Evolutionary conservation across 1,140 invertebrate genomes (phyloP), one percentile per base, ranked within the genome.

Genomic region (Proales similis): DNA sequence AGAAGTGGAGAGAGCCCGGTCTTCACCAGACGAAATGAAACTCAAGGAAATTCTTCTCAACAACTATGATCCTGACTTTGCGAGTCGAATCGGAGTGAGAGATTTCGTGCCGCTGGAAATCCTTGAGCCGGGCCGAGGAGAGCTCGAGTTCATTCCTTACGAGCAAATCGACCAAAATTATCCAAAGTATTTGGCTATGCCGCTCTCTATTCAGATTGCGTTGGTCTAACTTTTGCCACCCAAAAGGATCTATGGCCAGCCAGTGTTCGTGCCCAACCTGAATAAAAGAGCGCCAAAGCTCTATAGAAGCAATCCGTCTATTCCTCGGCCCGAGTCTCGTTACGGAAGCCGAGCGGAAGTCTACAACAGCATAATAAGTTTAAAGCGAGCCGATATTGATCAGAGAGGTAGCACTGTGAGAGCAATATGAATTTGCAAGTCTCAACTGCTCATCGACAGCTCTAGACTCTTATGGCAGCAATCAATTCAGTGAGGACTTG

Each of bases 21-120:
- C n/a, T n/a, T n/a, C 24, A 39, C 12, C 51, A 57, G 14, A 42
- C n/a, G n/a, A n/a, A 1, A 14, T 39, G 27, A 27, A 42, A 12
- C 36, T 57, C 6, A 57, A 42, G 32, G 51, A 57, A 24, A 57
- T 57, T 57, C 32, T 57, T 19, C 2, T 57, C 9, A 26, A 36
- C 9, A 57, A 57, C 20, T 57, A 57, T 42, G 51, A 57, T 57
- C 51, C 51, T 42, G n/a, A 42, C 27, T 57, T 26, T 30, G 51
- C 36, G 19, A 26, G 36, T 26, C 27, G 17, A 57, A 57, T 57
- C 20, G 51, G 51, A 3, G 32, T 57, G 7, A 19, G 11, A 29
- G 36, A 57, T 4, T 57, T 57, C 30, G 14, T 57, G 0, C 51
- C 51, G 2, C n/a, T 57, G 11, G 24, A 57, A 57, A 12, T 57